A percentile compares a stretch with the other conserved stretches of the same genome.
Conservation (phyloP, 2,797 vertebrate genomes). For the Anisognathus igniventris region DNA sequence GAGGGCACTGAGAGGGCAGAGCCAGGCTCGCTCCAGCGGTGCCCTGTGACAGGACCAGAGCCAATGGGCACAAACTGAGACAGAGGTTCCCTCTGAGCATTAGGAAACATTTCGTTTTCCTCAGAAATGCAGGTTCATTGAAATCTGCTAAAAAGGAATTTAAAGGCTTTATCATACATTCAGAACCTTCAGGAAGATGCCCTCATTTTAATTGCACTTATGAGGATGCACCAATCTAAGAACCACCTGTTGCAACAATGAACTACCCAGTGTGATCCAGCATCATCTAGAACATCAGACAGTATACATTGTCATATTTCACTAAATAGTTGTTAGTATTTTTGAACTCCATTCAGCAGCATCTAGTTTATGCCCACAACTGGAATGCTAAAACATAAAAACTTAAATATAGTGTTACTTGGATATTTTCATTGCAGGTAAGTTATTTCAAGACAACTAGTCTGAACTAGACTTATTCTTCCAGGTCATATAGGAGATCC, state of each 20-base stretch:
- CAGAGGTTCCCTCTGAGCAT: background rate
- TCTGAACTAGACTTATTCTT: background rate
- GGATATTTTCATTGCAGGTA: background rate
- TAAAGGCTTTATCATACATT: background rate
- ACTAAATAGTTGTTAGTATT: background rate
- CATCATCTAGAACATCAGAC: background rate
- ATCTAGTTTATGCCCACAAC: background rate
- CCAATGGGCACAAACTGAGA: background rate
- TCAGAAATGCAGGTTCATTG: background rate
- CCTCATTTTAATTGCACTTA: background rate
- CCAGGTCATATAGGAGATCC: background rate
- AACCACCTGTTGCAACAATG: background rate
- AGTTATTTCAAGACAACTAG: background rate
- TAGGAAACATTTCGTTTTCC: background rate
- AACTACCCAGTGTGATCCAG: background rate
- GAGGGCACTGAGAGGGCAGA: background rate
- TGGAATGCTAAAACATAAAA: background rate
- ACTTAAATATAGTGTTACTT: background rate
- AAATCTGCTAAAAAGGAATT: background rate
- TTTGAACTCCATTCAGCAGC: background rate
- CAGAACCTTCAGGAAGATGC: background rate
- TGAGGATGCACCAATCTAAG: background rate
- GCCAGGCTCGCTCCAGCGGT: rapidly evolving
- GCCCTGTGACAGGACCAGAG: background rate
- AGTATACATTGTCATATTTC: background rate